Conservation (phyloP, 2,113 vertebrate genomes). For the Eurypyga helias region DNA sequence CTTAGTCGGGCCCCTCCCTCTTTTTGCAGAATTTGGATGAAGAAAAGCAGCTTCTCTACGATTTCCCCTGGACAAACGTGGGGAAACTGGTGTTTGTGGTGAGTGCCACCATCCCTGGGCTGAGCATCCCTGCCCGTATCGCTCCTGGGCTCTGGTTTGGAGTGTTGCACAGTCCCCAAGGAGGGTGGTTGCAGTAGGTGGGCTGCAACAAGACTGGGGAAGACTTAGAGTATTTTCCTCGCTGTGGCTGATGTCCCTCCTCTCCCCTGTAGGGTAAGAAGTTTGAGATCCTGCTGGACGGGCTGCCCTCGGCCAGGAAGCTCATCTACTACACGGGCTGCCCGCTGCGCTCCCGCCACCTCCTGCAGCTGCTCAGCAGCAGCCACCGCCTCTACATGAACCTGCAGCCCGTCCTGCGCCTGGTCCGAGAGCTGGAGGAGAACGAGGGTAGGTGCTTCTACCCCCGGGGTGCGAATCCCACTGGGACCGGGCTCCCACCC, state of each 20-base stretch:
- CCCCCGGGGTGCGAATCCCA: fast-evolving
- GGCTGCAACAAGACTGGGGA: fast-evolving
- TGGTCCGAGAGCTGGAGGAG: slow-evolving; percentile 92
- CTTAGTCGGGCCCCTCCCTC: background rate
- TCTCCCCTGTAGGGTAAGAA: slow-evolving; percentile 87
- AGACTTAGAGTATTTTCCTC: fast-evolving
- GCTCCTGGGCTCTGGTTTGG: fast-evolving
- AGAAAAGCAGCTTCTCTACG: slow-evolving; percentile 92
- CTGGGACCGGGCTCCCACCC: fast-evolving
- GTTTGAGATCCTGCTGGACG: slow-evolving; percentile 97
- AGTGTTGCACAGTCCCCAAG: fast-evolving
- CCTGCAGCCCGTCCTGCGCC: slow-evolving; percentile 93
- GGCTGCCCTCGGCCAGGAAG: slow-evolving; percentile 93
- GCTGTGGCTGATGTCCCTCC: fast-evolving
- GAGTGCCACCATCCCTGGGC: slow-evolving; percentile 54
- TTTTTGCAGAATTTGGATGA: slow-evolving; percentile 86
- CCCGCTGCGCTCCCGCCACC: slow-evolving; percentile 90
- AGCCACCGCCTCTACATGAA: slow-evolving; percentile 99
- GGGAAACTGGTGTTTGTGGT: slow-evolving; percentile 99
- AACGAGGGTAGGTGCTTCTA: slow-evolving; percentile 87
- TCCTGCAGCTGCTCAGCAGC: slow-evolving; percentile 96
- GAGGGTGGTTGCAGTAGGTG: fast-evolving
- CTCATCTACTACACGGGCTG: slow-evolving; percentile 98
- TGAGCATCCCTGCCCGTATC: background rate
- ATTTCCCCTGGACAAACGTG: slow-evolving; percentile 98